Conservation (phyloP, 2,797 vertebrate species). For the Periophthalmus magnuspinnatus region DNA sequence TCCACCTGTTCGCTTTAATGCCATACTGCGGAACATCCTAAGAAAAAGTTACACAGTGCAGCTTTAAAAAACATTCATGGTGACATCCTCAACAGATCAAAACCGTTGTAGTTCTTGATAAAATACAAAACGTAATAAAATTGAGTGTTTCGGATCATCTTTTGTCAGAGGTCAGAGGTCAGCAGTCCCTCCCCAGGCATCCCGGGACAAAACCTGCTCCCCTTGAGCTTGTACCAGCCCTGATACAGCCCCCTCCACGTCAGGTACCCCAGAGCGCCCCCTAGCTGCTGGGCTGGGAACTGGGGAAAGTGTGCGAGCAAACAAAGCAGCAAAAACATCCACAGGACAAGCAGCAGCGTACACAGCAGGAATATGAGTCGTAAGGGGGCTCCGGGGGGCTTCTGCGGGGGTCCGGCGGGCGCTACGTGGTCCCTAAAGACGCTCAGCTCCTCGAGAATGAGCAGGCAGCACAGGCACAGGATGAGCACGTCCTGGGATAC, state of each 20-base stretch:
- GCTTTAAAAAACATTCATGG: not conserved
- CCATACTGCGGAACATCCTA: no score
- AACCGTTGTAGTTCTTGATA: not conserved
- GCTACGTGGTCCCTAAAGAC: constrained; percentile 74
- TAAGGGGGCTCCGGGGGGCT: constrained; percentile 60
- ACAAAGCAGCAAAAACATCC: constrained; percentile 82
- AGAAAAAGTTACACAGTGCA: not conserved
- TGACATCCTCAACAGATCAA: not conserved
- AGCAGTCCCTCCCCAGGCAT: constrained; percentile 74
- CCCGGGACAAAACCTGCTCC: constrained; percentile 73
- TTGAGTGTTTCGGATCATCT: constrained; percentile 9
- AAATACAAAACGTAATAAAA: no score
- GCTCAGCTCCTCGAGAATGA: constrained; percentile 79
- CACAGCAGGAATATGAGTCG: constrained; percentile 83
- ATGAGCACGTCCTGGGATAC: constrained; percentile 82
- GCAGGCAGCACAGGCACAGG: constrained; percentile 82
- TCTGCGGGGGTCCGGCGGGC: constrained; percentile 32
- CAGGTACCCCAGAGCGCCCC: constrained; percentile 79
- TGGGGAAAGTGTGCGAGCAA: constrained; percentile 79
- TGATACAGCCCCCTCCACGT: constrained; percentile 82
- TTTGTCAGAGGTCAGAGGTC: not conserved
- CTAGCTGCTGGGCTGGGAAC: constrained; percentile 83
- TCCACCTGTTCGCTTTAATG: no score
- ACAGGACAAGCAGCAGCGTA: constrained; percentile 73
- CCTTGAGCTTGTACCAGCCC: constrained; percentile 75